phyloP scores from a whole-genome alignment of 2,113 vertebrate genomes.

The Todiramphus saurophagus region DNA sequence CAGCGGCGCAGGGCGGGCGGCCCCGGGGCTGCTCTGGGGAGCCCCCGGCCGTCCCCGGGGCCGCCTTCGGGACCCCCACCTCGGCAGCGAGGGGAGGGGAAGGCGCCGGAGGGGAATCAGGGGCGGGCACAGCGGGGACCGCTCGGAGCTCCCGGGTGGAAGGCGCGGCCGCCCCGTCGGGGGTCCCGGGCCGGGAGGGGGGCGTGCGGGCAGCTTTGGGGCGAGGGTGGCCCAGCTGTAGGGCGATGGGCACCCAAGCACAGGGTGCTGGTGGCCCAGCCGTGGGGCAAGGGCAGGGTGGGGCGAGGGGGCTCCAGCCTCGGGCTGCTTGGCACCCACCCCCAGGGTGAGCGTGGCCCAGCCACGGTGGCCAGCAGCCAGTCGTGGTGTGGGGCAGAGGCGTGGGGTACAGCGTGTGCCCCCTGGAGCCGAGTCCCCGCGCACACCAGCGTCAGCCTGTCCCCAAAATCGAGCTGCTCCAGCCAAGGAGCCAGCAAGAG shows the following conservation, averaged over 20 bases:
- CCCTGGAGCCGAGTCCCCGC: neutral
- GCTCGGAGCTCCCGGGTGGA: neutral
- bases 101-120: neutral
- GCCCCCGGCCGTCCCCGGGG: too few relatives aligned
- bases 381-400: neutral
- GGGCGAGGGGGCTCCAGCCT: neutral
- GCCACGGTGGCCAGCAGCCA: neutral
- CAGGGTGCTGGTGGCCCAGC: neutral
- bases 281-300: neutral
- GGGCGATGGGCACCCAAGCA: neutral
- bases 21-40: neutral
- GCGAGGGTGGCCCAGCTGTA: too few relatives aligned
- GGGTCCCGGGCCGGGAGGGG: neutral
- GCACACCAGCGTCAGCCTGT: neutral
- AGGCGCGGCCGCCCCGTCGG: neutral
- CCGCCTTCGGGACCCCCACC: neutral
- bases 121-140: neutral
- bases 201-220: too few relatives aligned
- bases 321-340: neutral
- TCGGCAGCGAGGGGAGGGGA: neutral
- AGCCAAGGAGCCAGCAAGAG: neutral
- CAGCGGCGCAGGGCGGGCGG: neutral
- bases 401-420: fast-evolving
- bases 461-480: neutral
- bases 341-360: neutral